Evolutionary conservation across 2,797 vertebrate genomes (phyloP).

Genomic region (Erpetoichthys calabaricus): DNA sequence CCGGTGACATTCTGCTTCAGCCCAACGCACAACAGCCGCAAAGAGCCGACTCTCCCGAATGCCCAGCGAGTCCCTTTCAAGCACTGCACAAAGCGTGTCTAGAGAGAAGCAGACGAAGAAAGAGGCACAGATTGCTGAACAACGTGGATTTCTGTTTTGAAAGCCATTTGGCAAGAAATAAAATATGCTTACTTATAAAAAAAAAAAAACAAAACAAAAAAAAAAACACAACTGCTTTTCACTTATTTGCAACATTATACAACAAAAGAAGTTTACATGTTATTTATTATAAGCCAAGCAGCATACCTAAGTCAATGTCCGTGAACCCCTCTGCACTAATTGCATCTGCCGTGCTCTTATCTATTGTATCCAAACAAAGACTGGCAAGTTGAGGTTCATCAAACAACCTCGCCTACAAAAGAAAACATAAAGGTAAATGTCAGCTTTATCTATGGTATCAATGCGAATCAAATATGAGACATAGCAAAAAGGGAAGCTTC

Average conservation of each 20-base stretch:
- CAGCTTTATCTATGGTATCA: too few relatives aligned
- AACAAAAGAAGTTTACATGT: too few relatives aligned
- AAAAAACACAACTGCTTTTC: background rate
- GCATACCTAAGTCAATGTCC: constrained; percentile 57
- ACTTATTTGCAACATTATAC: too few relatives aligned
- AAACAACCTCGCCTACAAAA: constrained; percentile 50
- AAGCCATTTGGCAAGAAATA: constrained; percentile 5
- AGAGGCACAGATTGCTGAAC: constrained; percentile 13
- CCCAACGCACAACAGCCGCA: constrained; percentile 58
- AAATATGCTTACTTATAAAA: too few relatives aligned
- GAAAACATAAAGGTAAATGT: constrained; percentile 13
- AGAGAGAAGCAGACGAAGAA: constrained; percentile 10
- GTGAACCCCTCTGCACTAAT: constrained; percentile 63
- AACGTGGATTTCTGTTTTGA: constrained; percentile 9
- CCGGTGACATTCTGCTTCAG: constrained; percentile 59
- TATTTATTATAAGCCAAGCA: too few relatives aligned
- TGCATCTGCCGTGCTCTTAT: constrained; percentile 53
- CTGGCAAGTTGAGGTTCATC: constrained; percentile 62
- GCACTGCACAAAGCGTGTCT: constrained; percentile 70
- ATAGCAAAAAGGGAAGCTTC: too few relatives aligned
- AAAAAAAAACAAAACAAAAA: too few relatives aligned
- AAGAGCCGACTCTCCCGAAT: constrained; percentile 78
- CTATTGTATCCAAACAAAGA: constrained; percentile 57
- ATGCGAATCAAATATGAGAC: too few relatives aligned
- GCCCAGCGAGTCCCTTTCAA: constrained; percentile 89